A percentile compares a stretch with the other conserved stretches of the same genome.
phyloP scores from a whole-genome alignment of 2,113 vertebrate genomes.

The Falco punctatus region DNA sequence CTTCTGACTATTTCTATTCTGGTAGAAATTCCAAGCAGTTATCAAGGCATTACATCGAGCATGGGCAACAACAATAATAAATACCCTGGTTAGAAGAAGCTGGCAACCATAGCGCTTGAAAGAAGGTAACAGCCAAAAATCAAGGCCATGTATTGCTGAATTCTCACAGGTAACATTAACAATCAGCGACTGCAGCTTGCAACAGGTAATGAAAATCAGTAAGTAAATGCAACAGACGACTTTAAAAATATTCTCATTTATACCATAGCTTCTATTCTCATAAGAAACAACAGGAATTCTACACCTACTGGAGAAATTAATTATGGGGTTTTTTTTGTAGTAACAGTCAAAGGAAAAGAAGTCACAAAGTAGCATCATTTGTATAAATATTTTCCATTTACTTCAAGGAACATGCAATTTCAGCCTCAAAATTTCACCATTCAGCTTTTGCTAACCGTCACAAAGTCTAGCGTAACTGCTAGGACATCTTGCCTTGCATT shows the following conservation, averaged over 20 bases:
- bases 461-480: too few relatives aligned
- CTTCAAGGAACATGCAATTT: background rate
- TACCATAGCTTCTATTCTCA: background rate
- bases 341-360: background rate
- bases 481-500: rapidly evolving
- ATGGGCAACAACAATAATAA: background rate
- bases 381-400: background rate
- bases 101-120: background rate
- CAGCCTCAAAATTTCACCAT: background rate
- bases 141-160: background rate
- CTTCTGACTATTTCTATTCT: background rate
- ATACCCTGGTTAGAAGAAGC: background rate
- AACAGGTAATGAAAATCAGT: background rate
- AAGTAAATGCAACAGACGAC: background rate
- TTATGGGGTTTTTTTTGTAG: background rate
- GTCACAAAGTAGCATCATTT: background rate
- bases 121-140: background rate
- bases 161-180: background rate
- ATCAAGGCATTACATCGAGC: background rate
- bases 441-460: background rate
- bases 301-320: background rate
- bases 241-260: background rate
- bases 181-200: background rate
- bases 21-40: background rate
- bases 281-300: background rate